These are phyloP conservation scores for Scyliorhinus canicula DNA, from an alignment of 2,797 vertebrate species.

Conservation along the genomic window DNA sequence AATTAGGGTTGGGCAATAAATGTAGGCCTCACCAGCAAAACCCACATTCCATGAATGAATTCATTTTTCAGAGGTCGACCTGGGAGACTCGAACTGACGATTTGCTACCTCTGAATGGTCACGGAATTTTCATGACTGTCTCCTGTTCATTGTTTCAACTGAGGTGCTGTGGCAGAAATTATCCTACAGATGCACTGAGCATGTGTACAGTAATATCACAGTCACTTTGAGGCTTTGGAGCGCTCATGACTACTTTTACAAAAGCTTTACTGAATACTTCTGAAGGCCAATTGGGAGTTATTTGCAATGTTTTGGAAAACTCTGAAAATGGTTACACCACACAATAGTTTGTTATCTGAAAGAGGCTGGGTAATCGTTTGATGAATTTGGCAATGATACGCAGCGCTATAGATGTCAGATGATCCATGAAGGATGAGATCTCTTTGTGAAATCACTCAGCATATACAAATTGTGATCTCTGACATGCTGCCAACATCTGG, in stretches of 20 bases:
- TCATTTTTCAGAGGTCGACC: neutral
- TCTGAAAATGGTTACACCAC: neutral
- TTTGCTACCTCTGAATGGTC: neutral
- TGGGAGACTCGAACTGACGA: neutral
- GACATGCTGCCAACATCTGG: constrained; percentile 32
- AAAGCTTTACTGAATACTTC: constrained; percentile 7
- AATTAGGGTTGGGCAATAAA: neutral
- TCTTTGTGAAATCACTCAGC: constrained; percentile 31
- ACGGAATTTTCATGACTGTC: neutral
- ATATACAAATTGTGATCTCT: constrained; percentile 5
- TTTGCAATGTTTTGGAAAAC: constrained; percentile 1
- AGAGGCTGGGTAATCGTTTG: neutral
- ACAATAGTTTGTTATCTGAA: constrained; percentile 24
- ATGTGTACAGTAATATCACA: neutral
- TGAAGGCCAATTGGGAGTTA: neutral
- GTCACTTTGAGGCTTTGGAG: neutral
- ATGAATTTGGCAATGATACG: neutral
- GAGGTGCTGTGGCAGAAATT: neutral
- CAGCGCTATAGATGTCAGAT: constrained; percentile 10
- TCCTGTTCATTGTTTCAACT: neutral
- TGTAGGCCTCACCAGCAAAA: neutral
- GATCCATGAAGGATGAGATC: constrained; percentile 34
- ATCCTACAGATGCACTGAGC: neutral
- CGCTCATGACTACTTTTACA: neutral
- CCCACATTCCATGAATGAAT: neutral